Conservation (phyloP, 2,113 vertebrate species). For the Cisticola juncidis region DNA sequence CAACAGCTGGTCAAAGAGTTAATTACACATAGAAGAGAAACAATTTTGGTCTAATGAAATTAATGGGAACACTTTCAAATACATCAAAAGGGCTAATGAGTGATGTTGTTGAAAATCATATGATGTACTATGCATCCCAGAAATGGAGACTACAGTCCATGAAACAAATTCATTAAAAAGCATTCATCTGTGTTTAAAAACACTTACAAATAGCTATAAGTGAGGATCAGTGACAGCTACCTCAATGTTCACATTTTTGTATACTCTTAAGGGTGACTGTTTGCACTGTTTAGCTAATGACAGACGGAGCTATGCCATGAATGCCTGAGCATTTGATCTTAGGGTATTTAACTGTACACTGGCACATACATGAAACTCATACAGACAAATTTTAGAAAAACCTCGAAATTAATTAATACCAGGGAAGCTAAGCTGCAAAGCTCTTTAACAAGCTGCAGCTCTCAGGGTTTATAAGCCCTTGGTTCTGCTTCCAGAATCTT, state of each 20-base stretch:
- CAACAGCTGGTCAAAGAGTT: neutral
- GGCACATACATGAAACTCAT: neutral
- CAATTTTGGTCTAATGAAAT: neutral
- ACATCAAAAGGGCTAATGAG: neutral
- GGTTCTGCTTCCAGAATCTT: accelerated
- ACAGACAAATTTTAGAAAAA: neutral
- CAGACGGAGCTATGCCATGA: neutral
- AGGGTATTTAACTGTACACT: neutral
- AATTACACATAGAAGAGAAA: neutral
- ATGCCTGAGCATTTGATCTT: neutral
- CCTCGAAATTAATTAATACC: neutral
- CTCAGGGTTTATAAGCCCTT: neutral
- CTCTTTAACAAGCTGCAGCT: neutral
- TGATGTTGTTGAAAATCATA: neutral
- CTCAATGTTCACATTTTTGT: neutral
- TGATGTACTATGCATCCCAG: neutral
- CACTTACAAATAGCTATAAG: neutral
- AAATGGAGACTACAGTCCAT: neutral
- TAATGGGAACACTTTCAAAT: neutral
- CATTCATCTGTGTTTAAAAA: neutral
- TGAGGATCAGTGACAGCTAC: neutral
- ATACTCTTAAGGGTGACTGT: neutral
- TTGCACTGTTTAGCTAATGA: neutral
- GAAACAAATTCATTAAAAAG: neutral
- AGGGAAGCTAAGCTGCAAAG: neutral